Evolutionary conservation across 2,113 vertebrate genomes (phyloP).

Genomic region (Hemicordylus capensis): DNA sequence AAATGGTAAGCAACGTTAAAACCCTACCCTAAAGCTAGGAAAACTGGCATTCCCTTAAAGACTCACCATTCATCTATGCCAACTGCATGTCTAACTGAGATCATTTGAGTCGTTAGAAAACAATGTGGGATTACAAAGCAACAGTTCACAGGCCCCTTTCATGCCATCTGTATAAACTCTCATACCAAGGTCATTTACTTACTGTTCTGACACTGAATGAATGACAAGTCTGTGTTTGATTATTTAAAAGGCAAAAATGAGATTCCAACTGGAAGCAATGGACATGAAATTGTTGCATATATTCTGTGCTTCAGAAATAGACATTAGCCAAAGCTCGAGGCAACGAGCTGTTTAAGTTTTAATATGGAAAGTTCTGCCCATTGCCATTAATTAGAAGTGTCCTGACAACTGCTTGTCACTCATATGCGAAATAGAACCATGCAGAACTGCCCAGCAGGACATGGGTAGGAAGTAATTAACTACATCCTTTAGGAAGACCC

Average conservation of each 20-base stretch:
- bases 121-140: conserved; percentile 18
- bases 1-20: neutral
- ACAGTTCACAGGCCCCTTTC: neutral
- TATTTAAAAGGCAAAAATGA: conserved; percentile 50
- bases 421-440: neutral
- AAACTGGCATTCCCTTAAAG: neutral
- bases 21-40: neutral
- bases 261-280: conserved; percentile 46
- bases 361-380: conserved; percentile 53
- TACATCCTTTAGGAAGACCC: conserved; percentile 49
- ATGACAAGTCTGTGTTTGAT: conserved; percentile 53
- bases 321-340: conserved; percentile 47
- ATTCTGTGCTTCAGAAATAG: conserved; percentile 51
- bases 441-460: conserved; percentile 19
- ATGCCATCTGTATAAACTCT: neutral
- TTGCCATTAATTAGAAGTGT: conserved; percentile 36
- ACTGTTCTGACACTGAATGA: conserved; percentile 12
- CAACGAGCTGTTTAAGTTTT: conserved; percentile 51
- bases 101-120: conserved; percentile 5
- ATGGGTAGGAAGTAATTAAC: conserved; percentile 50
- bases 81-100: conserved; percentile 3
- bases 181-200: conserved; percentile 43
- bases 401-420: conserved; percentile 54
- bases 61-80: neutral
- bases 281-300: conserved; percentile 50